phyloP scores from a whole-genome alignment of 2,113 vertebrate genomes.

The Oceanites oceanicus region DNA sequence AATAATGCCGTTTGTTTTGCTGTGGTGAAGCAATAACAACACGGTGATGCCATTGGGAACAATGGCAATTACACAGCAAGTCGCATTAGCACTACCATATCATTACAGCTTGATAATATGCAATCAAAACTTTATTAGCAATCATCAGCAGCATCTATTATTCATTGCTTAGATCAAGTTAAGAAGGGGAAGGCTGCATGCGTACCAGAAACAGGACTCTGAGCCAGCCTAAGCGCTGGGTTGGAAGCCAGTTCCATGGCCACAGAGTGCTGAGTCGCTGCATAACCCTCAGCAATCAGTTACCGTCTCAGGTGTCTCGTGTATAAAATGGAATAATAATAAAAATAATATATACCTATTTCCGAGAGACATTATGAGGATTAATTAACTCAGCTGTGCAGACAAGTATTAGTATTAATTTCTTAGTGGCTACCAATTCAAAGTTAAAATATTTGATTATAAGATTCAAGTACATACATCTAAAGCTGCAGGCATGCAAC shows the following conservation, averaged over 20 bases:
- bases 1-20: not conserved
- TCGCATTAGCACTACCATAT: not conserved
- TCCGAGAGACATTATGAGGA: not conserved
- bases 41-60: slow-evolving; percentile 15
- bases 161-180: not conserved
- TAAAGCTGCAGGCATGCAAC: not conserved
- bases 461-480: not conserved
- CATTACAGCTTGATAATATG: slow-evolving; percentile 16
- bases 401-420: not conserved
- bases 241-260: not conserved
- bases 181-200: not conserved
- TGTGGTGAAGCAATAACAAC: not conserved
- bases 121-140: slow-evolving; percentile 64
- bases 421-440: not conserved
- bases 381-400: not conserved
- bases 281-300: not conserved
- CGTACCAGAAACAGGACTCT: not conserved
- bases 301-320: not conserved
- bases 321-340: not conserved
- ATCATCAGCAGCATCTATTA: slow-evolving; percentile 37
- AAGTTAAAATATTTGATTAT: not conserved
- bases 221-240: not conserved
- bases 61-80: slow-evolving; percentile 40
- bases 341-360: not conserved
- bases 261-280: not conserved